Evolutionary conservation across 2,888 invertebrate genomes (phyloP).

Genomic region (Petrolisthes cinctipes): DNA sequence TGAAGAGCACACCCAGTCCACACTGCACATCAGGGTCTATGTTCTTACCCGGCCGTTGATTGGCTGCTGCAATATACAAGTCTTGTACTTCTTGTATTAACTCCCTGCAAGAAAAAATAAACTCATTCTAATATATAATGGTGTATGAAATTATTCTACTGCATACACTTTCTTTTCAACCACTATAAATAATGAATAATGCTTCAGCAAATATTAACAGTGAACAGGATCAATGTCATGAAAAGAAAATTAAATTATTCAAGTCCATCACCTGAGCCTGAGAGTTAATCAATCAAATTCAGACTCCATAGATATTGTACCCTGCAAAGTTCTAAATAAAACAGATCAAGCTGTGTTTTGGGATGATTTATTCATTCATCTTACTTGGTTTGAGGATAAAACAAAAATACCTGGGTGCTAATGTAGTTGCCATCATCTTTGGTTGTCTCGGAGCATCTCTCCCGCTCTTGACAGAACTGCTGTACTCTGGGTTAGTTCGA

Average conservation of each 20-base stretch:
- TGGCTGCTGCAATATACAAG: slow-evolving; percentile 76
- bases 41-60: slow-evolving; percentile 76
- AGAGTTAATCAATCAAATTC: not conserved
- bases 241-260: not conserved
- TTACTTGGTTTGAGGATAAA: not conserved
- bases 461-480: slow-evolving; percentile 75
- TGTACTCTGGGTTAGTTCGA: slow-evolving; percentile 84
- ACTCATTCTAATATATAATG: not conserved
- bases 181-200: not conserved
- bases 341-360: not conserved
- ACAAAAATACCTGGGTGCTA: slow-evolving; percentile 52
- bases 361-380: not conserved
- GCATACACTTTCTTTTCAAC: not conserved
- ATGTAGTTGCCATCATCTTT: slow-evolving; percentile 52
- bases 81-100: slow-evolving; percentile 66
- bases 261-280: not conserved
- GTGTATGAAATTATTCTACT: not conserved
- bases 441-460: slow-evolving; percentile 55
- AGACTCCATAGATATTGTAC: not conserved
- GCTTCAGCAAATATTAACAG: not conserved
- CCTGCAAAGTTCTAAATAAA: not conserved
- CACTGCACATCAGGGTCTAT: slow-evolving; percentile 93
- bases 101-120: slow-evolving; percentile 58
- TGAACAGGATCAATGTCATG: too few relatives aligned
- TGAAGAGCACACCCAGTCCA: slow-evolving; percentile 94